A percentile compares a stretch with the other conserved stretches of the same genome.
These are phyloP conservation scores for Columba guinea DNA, from an alignment of 2,797 vertebrate species.

Conservation along the genomic window DNA sequence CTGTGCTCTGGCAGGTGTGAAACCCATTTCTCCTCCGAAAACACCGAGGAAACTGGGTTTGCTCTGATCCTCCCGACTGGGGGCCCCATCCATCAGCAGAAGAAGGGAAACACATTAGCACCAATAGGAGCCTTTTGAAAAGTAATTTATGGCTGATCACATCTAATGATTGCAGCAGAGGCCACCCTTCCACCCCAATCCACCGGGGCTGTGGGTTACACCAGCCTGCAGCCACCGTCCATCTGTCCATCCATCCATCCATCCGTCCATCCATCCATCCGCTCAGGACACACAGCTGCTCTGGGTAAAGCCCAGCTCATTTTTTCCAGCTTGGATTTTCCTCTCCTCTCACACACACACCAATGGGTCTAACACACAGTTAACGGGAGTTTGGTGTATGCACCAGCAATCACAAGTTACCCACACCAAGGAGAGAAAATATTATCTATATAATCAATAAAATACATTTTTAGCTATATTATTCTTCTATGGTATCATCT, in stretches of 20 bases:
- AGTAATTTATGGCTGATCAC: not conserved
- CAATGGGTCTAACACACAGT: too few species aligned
- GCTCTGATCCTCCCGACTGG: conserved; percentile 3
- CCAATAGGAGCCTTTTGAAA: not conserved
- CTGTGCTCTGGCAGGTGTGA: conserved; percentile 19
- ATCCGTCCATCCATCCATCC: too few species aligned
- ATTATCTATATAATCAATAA: not conserved
- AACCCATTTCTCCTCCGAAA: not conserved
- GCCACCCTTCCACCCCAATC: not conserved
- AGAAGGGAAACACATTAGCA: conserved; percentile 47
- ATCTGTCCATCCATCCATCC: not conserved
- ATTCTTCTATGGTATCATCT: not conserved
- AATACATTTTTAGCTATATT: not conserved
- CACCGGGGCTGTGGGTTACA: not conserved
- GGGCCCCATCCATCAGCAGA: conserved; percentile 11
- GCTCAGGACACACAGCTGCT: not conserved
- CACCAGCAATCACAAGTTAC: too few species aligned
- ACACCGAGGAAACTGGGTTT: not conserved
- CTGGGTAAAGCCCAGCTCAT: not conserved
- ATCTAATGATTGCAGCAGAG: not conserved
- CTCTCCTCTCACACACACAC: too few species aligned
- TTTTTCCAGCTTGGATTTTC: not conserved
- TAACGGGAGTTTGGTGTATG: too few species aligned
- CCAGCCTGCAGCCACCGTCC: not conserved
- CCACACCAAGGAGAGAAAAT: too few species aligned